phyloP scores from a whole-genome alignment of 2,113 vertebrate genomes.

The Proterorhinus semilunaris region DNA sequence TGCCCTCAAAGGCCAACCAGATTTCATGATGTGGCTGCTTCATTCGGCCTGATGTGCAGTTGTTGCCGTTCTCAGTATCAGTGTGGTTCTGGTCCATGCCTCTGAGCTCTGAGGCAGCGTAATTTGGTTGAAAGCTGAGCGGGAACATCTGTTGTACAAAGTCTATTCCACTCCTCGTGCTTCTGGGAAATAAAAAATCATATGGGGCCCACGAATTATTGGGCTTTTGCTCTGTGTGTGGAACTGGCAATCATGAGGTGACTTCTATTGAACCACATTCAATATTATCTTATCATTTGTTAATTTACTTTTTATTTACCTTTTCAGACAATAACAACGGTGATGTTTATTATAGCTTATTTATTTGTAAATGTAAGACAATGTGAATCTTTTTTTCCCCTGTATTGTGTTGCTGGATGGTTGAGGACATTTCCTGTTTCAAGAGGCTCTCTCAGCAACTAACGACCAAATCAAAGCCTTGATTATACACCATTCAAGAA shows the following conservation, averaged over 20 bases:
- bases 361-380: no score
- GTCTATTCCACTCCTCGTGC: slow-evolving; percentile 49
- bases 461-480: no score
- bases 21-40: slow-evolving; percentile 64
- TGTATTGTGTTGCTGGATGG: no score
- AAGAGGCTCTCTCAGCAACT: no score
- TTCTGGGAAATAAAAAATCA: slow-evolving; percentile 35
- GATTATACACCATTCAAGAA: no score
- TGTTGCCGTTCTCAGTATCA: slow-evolving; percentile 60
- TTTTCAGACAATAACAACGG: no score
- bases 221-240: slow-evolving; percentile 2
- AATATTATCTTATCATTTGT: no score
- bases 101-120: slow-evolving; percentile 43
- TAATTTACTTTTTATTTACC: no score
- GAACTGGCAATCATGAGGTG: neutral
- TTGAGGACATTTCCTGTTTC: no score
- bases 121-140: slow-evolving; percentile 71
- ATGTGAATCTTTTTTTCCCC: no score
- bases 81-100: slow-evolving; percentile 57
- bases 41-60: slow-evolving; percentile 65
- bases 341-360: no score
- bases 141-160: slow-evolving; percentile 74
- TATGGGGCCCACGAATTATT: slow-evolving; percentile 8
- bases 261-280: no score
- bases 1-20: slow-evolving; percentile 62